Conservation (phyloP, 2,888 invertebrate species). For the Arrhopalites spinosus region DNA sequence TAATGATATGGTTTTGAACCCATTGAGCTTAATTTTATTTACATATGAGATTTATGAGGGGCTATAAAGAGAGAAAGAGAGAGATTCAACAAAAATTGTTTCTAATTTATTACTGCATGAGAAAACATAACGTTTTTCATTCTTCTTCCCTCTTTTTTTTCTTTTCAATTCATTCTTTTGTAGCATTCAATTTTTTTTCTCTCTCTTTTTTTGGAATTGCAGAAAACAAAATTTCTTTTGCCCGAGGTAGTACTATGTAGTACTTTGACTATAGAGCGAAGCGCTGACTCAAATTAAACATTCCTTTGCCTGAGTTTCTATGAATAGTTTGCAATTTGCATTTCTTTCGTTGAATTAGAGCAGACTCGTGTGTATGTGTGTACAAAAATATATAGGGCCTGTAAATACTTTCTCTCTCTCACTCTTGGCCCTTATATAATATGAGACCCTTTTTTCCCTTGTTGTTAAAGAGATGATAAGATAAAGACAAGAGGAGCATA, state of each 20-base stretch:
- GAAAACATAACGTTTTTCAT: slow-evolving; percentile 30
- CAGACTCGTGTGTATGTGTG: background rate
- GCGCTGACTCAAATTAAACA: slow-evolving; percentile 32
- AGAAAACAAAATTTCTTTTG: slow-evolving; percentile 4
- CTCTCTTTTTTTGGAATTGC: slow-evolving; percentile 1
- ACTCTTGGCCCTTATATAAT: background rate
- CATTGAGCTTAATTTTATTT: slow-evolving; percentile 17
- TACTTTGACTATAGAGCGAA: background rate
- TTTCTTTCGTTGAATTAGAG: slow-evolving; percentile 32
- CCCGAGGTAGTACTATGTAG: slow-evolving; percentile 5
- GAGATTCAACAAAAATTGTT: slow-evolving; percentile 30
- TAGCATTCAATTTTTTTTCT: too few relatives aligned
- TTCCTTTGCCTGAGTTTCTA: slow-evolving; percentile 27
- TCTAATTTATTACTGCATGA: slow-evolving; percentile 33
- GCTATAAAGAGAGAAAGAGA: slow-evolving; percentile 13
- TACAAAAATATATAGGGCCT: background rate
- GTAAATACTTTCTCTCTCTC: background rate
- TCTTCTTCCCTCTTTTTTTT: slow-evolving; percentile 6
- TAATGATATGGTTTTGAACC: slow-evolving; percentile 1
- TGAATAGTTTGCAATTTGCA: slow-evolving; percentile 32
- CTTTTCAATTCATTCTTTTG: slow-evolving; percentile 29
- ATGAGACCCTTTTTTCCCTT: background rate
- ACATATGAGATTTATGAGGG: slow-evolving; percentile 26
- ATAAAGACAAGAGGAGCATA: too few relatives aligned
- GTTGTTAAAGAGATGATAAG: too few relatives aligned